Evolutionary conservation across 2,797 vertebrate species (phyloP), one percentile per base, ranked within the genome.

Genomic region (Octomys mimax): DNA sequence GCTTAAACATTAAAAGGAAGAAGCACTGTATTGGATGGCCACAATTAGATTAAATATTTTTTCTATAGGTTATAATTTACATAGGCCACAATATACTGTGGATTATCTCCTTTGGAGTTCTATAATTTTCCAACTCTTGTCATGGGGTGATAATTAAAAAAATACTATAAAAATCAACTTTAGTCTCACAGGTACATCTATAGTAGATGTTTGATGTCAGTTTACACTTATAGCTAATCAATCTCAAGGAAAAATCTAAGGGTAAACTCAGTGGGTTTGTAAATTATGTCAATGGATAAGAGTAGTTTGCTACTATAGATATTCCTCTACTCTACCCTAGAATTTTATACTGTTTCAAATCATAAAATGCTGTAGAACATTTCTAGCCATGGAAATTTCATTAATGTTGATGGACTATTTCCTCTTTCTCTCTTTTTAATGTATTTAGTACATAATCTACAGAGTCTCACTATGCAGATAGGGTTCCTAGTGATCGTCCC

Each of bases 341-440:
- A 93, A 87, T 85, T 61, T 21, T 71, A 80, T 19, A 71, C 52
- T 77, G 46, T 33, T 52, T 90, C 68, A 93, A 42, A 49, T 18
- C 33, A 39, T 66, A 26, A 31, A 33, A 49, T 46, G 22, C 7
- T 75, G 21, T 33, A 66, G 96, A 83, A 94, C 54, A 83, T 75
- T 94, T 92, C 11, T 54, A 83, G 13, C 24, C 73, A 90, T 92
- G 57, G 52, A 31, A 1, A 92, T 68, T 92, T 97, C 75, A 87
- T 95, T 93, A 68, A 49, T 90, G 49, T 84, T 95, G 52, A 87
- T 85, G 46, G 33, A 89, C 93, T 66, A 83, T 75, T 95, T 96
- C 64, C 54, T 62, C 12, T 88, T 90, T 88, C 36, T 54, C 14
- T 54, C 54, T 57, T 57, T 57, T 57, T 57, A 57, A 57, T 57